A percentile compares a stretch with the other conserved stretches of the same genome.
phyloP scores from a whole-genome alignment of 2,797 vertebrate genomes.

The Pitangus sulphuratus region DNA sequence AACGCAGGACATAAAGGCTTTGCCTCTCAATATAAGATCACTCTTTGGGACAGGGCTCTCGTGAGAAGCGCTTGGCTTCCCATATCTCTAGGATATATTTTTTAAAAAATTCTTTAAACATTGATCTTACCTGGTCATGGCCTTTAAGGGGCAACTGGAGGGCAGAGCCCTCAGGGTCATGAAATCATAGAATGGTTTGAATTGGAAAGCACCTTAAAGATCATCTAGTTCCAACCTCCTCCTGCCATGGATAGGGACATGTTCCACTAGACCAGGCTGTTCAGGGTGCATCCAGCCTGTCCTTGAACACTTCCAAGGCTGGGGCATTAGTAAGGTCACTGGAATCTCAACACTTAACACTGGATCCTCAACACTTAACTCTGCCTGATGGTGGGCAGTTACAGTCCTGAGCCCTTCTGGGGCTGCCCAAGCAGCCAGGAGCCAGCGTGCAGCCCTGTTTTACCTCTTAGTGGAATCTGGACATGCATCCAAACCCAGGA shows the following conservation, averaged over 20 bases:
- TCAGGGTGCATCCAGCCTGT: neutral
- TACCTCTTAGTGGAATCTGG: neutral
- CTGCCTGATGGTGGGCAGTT: neutral
- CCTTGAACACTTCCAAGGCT: neutral
- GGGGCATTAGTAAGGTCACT: neutral
- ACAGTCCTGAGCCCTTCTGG: neutral
- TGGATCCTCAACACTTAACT: neutral
- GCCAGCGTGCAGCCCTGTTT: rapidly evolving
- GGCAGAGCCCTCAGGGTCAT: neutral
- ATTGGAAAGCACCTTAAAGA: neutral
- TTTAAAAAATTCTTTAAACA: neutral
- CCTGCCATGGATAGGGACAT: too few species aligned
- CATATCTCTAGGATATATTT: neutral
- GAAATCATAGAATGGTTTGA: neutral
- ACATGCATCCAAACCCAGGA: neutral
- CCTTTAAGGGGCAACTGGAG: neutral
- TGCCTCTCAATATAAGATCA: neutral
- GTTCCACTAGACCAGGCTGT: neutral
- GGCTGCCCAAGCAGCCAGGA: neutral
- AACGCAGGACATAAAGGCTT: neutral
- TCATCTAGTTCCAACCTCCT: too few species aligned
- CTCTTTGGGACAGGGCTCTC: neutral
- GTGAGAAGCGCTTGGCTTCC: neutral
- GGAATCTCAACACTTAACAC: neutral
- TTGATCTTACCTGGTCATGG: neutral